Evolutionary conservation across 2,797 vertebrate species (phyloP), one percentile per base, ranked within the genome.

Genomic region (Enteromius afrohamiltoni): DNA sequence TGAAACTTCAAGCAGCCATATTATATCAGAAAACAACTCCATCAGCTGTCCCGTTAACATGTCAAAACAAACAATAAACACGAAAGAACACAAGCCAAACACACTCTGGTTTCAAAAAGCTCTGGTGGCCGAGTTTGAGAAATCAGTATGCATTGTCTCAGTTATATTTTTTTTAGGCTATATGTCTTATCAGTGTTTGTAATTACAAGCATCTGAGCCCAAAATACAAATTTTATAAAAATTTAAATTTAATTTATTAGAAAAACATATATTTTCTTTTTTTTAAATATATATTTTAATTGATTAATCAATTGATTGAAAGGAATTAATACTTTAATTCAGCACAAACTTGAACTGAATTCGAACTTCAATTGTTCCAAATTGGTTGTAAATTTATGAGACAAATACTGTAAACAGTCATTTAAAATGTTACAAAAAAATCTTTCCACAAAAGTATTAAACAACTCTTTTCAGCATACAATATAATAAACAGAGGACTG

Each of bases 31-130:
- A 87, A 89, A 86, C 90, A 91, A 89, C 92, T 93, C 91, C 85
- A 89, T 95, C 93, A 94, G 88, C 83, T 90, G 90, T 91, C 90
- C 87, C 88, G 90, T 94, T 93, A 93, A 91, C 89, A 90, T 91
- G 91, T 94, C 93, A 91, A 88, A 92, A 92, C 92, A 93, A 91
- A 91, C 89, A 92, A 92, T 88, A 86, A 88, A 92, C 21, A 77
- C n/a, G 70, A 51, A 49, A 90, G 86, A 87, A 89, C 90, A 86
- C 88, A 82, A 90, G 86, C 26, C 55, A 86, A 73, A 75, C 68
- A 76, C 60, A 77, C 11, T 68, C 16, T 51, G 47, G 29, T 64
- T 75, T 45, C 23, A 51, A 74, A 68, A 26, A 51, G 42, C 69
- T 76, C 55, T 19, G n/a, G 51, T 34, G 29, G 58, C 58, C 19